phyloP scores from a whole-genome alignment of 2,888 invertebrate genomes.

The Ptychoptera contaminata region DNA sequence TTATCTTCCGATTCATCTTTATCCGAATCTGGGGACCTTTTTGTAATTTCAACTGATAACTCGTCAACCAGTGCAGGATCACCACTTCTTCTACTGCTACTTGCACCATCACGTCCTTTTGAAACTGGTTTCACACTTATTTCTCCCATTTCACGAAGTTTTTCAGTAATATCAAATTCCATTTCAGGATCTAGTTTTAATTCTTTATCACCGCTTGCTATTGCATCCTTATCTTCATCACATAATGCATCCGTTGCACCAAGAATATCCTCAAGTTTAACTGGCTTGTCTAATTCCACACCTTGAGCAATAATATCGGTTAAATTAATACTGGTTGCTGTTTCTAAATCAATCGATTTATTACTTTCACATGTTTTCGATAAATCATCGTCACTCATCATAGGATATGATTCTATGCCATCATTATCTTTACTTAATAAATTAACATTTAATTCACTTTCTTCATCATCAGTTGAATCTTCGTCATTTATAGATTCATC shows the following conservation, averaged over 20 bases:
- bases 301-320: neutral
- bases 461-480: too few species aligned
- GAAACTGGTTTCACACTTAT: constrained; percentile 33
- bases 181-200: neutral
- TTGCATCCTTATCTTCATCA: neutral
- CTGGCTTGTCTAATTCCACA: neutral
- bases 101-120: constrained; percentile 12
- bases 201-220: neutral
- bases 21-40: constrained; percentile 19
- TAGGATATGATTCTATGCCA: too few species aligned
- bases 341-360: too few species aligned
- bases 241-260: too few species aligned
- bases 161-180: constrained; percentile 44
- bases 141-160: constrained; percentile 46
- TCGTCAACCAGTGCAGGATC: constrained; percentile 13
- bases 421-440: too few species aligned
- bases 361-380: too few species aligned
- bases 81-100: constrained; percentile 1
- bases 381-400: too few species aligned
- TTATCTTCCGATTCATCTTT: constrained; percentile 14
- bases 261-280: neutral
- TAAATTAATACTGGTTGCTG: neutral
- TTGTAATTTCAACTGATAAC: constrained; percentile 31
- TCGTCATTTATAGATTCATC: too few species aligned
- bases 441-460: too few species aligned